Evolutionary conservation across 2,113 vertebrate species (phyloP).

Genomic region (Neodontobutis hainanensis): DNA sequence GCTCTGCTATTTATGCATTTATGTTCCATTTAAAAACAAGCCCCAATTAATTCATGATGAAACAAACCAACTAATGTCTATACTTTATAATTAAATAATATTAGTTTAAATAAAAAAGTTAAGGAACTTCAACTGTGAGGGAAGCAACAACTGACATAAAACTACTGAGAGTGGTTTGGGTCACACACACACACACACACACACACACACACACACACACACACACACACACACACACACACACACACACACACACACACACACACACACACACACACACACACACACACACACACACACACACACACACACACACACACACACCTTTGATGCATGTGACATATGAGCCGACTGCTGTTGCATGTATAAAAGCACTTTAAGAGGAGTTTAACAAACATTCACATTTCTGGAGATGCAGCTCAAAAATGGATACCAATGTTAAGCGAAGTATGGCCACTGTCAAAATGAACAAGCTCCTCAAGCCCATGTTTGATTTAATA

Average conservation of each 20-base stretch:
- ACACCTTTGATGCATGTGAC: slow-evolving; percentile 1
- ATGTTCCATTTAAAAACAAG: slow-evolving; percentile 7
- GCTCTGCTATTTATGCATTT: slow-evolving; percentile 27
- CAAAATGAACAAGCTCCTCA: slow-evolving; percentile 5
- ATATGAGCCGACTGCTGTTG: slow-evolving; percentile 1
- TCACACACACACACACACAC: too few species aligned
- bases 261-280: too few species aligned
- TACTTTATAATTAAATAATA: slow-evolving; percentile 55
- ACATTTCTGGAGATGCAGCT: slow-evolving; percentile 12
- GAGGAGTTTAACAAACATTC: slow-evolving; percentile 24
- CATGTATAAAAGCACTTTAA: slow-evolving; percentile 48
- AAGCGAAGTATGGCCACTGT: slow-evolving; percentile 13
- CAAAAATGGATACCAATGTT: slow-evolving; percentile 16
- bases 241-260: too few species aligned
- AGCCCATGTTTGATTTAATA: slow-evolving; percentile 15
- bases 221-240: too few species aligned
- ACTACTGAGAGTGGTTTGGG: slow-evolving; percentile 13
- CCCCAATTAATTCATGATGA: slow-evolving; percentile 37
- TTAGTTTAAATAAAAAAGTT: slow-evolving; percentile 40
- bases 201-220: too few species aligned
- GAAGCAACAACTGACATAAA: slow-evolving; percentile 7
- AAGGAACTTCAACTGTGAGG: slow-evolving; percentile 22
- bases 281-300: too few species aligned
- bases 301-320: too few species aligned
- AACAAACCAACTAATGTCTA: slow-evolving; percentile 36